These are phyloP conservation scores for Podarcis cretensis DNA, from an alignment of 2,113 vertebrate species.

Conservation along the genomic window DNA sequence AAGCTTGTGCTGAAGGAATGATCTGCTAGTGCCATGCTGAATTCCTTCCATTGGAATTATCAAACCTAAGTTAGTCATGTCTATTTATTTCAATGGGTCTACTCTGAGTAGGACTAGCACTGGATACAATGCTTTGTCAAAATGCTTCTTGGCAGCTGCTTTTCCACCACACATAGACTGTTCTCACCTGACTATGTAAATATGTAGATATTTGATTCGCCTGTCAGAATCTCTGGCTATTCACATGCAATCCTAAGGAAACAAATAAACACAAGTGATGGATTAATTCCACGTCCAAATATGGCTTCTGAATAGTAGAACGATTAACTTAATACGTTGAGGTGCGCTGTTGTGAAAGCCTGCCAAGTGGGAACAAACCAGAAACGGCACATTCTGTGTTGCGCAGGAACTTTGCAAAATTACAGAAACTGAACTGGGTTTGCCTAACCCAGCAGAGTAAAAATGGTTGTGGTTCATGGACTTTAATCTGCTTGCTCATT, in stretches of 20 bases:
- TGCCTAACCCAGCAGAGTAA: not conserved
- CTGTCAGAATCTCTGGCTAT: not conserved
- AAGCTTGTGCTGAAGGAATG: no score
- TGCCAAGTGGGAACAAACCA: not conserved
- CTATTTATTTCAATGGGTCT: no score
- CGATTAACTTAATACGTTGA: not conserved
- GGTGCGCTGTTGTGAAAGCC: not conserved
- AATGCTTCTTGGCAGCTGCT: not conserved
- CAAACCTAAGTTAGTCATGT: no score
- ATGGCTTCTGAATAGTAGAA: not conserved
- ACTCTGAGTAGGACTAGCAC: no score
- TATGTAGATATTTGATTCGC: not conserved
- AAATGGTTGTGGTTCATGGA: not conserved
- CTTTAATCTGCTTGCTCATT: not conserved
- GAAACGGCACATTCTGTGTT: not conserved
- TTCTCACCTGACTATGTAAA: not conserved
- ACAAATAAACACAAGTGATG: not conserved
- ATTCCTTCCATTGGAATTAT: no score
- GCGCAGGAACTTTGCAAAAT: not conserved
- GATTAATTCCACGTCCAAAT: not conserved
- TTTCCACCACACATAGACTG: not conserved
- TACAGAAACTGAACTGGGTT: not conserved
- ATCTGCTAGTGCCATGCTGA: no score
- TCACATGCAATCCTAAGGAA: not conserved
- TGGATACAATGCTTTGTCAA: no score